A percentile compares a stretch with the other conserved stretches of the same genome.
These are phyloP conservation scores for Pterostichus niger DNA, from an alignment of 2,888 invertebrate genomes.

Conservation along the genomic window DNA sequence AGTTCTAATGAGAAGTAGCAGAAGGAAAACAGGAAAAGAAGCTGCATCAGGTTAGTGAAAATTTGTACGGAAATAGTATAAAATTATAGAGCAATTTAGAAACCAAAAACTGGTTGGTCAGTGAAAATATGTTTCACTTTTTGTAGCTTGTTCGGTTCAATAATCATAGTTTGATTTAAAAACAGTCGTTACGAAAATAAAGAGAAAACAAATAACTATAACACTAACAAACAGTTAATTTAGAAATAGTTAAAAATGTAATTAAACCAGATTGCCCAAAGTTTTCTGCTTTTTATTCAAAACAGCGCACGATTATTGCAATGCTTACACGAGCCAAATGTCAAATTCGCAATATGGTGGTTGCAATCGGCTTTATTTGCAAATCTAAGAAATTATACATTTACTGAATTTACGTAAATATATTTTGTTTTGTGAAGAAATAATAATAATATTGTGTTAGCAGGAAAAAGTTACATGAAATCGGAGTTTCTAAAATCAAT, in stretches of 20 bases:
- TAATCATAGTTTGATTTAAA: conserved; percentile 34
- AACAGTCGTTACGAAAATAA: conserved; percentile 56
- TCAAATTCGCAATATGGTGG: conserved; percentile 26
- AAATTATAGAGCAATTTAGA: conserved; percentile 8
- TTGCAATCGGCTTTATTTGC: not conserved
- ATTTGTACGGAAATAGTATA: not conserved
- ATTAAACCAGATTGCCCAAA: conserved; percentile 15
- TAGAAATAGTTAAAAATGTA: conserved; percentile 13
- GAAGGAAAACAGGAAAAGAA: not conserved
- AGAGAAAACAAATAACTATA: conserved; percentile 27
- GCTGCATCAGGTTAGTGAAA: conserved; percentile 16
- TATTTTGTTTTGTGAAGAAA: not conserved
- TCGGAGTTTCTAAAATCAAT: not conserved
- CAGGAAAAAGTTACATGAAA: not conserved
- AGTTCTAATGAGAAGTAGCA: no score
- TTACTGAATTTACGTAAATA: conserved; percentile 2
- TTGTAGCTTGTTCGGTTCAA: conserved; percentile 23
- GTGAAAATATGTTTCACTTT: conserved; percentile 35
- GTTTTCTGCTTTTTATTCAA: conserved; percentile 17
- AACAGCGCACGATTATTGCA: not conserved
- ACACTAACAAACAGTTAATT: conserved; percentile 30
- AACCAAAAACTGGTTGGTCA: conserved; percentile 21
- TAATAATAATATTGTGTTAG: not conserved
- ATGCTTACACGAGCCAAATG: conserved; percentile 15
- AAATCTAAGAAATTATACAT: not conserved